Evolutionary conservation across 2,888 invertebrate genomes (phyloP).

Genomic region (Apomyelois bistriatella): DNA sequence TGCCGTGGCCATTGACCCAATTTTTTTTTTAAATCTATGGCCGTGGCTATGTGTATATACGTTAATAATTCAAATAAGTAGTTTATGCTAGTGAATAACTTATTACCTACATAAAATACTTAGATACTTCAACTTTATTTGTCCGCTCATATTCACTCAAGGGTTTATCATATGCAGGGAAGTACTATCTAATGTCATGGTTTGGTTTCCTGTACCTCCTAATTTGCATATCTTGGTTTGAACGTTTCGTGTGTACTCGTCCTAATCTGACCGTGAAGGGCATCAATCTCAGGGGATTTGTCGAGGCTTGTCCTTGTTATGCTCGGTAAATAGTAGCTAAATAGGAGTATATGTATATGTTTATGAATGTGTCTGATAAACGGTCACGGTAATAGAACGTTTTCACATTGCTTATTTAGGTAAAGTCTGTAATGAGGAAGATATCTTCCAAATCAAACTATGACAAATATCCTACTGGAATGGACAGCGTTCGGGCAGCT

Average conservation of each 20-base stretch:
- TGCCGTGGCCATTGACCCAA: no score
- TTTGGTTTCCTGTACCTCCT: constrained; percentile 12
- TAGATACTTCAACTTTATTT: no score
- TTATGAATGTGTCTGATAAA: constrained; percentile 7
- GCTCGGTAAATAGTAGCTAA: constrained; percentile 20
- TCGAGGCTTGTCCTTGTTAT: constrained; percentile 28
- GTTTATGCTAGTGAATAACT: no score
- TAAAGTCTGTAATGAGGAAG: neutral
- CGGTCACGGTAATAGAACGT: neutral
- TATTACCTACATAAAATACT: no score
- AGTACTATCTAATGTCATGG: neutral
- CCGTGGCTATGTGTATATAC: no score
- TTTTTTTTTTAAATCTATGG: no score
- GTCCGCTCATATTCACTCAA: no score
- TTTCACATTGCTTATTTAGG: neutral
- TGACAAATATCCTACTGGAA: no score
- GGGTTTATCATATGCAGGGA: no score
- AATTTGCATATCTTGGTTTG: constrained; percentile 3
- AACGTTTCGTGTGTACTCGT: constrained; percentile 6
- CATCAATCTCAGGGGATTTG: constrained; percentile 47
- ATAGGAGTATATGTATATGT: constrained; percentile 10
- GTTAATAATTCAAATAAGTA: no score
- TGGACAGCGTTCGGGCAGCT: no score
- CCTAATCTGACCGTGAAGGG: constrained; percentile 25
- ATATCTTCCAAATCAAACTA: neutral